Base-by-base conservation (phyloP, 2,888 invertebrate species). In the Hemicrepidius hirtus region DNA sequence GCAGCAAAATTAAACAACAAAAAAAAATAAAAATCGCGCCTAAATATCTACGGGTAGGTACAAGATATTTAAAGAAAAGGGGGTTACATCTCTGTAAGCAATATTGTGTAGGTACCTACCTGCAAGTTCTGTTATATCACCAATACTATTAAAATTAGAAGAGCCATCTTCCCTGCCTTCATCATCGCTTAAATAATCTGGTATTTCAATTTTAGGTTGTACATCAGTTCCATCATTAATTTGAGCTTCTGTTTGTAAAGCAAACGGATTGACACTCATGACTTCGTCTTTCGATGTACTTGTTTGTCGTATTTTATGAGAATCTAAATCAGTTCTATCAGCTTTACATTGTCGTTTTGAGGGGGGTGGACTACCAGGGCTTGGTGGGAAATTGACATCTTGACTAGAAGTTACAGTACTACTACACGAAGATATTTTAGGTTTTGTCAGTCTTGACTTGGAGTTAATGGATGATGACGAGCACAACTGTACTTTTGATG, bases 121-220 rank as follows among this genome's bases (percentile, higher is more conserved):
- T 69, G 82, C 73, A 21, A 84, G 75, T 78, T 84, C 83, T 6
- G 82, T 80, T 21, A 79, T 79, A 55, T 83, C 83, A 50, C 77
- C 80, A 28, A 80, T 75, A n/a, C 79, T 74, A 77, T 81, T 84
- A 73, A 82, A 84, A 76, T 79, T 80, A n/a, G 80, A 71, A 21
- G 74, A 76, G 16, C 75, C 77, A 55, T 78, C 83, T 53, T 82
- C 83, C 62, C 79, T 76, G 32, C 77, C 79, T 57, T 80, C 93
- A 79, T 92, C 92, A 82, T 93, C 93, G 83, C 92, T 93, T 76
- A 89, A 89, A 86, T 90, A 93, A 85, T 93, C 93, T 83, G 92
- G 91, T 79, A 92, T 72, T 79, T 71, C 78, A 12, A 69, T 20
- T 68, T 75, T 75, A 2, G 75, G 75, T 40, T 72, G 60, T 9